Evolutionary conservation across 2,888 invertebrate genomes (phyloP), one percentile per base, ranked within the genome.

Genomic region (Catocala sponsa): DNA sequence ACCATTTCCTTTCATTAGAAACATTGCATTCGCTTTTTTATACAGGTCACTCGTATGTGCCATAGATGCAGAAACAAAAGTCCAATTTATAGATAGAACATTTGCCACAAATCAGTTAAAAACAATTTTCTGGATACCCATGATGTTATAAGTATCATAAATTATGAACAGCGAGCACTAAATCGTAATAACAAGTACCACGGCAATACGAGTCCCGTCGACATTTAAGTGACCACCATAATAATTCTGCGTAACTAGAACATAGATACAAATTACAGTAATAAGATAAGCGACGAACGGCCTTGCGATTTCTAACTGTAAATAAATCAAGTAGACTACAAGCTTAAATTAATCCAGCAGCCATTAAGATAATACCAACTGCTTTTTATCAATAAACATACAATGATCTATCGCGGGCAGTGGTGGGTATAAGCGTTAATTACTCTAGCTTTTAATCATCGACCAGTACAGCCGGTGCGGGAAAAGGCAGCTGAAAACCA

Each of bases 401-500:
- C 65, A 62, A 68, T 71, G 73, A 75, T 68, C 69, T 71, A 68
- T 65, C 50, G 59, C 52, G 65, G 62, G 70, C 72, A 75, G 71
- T 64, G 56, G 65, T 75, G 80, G 78, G 68, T 71, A 77, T 78
- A 70, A 74, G 59, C 74, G 76, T 81, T 82, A 80, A 85, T 86
- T 82, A 81, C 78, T 74, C 46, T 64, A 64, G 76, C 65, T 74
- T 82, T 67, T 66, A 74, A 76, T 74, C 49, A 70, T 53, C 44
- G 47, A 58, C 60, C 55, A 76, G 55, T 48, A 48, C 50, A 35
- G 13, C 54, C 57, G 61, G 57, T 62, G 68, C 71, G 62, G 63
- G 64, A 62, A 62, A 62, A 84, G 83, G 81, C 85, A 82, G 80
- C 82, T 83, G 84, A 86, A 88, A 84, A 86, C 87, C 82, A 81